These are phyloP conservation scores for rat (Rattus norvegicus) DNA, from an alignment of 2,113 vertebrate species.

Conservation along the genomic window DNA sequence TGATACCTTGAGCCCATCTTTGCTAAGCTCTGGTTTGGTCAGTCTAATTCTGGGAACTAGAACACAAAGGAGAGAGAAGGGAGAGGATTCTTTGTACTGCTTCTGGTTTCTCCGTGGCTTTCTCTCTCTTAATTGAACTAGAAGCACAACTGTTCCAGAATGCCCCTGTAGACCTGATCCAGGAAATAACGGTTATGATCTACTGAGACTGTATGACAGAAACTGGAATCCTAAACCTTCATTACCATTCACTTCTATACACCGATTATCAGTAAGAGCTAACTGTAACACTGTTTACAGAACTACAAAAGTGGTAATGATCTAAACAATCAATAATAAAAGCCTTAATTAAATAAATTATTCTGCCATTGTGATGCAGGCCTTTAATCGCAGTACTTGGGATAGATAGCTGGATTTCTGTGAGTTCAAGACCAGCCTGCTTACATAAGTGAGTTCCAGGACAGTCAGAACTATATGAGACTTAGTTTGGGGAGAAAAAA, in stretches of 20 bases:
- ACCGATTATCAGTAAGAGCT: background rate
- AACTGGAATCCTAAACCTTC: background rate
- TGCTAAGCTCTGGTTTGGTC: background rate
- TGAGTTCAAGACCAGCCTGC: background rate
- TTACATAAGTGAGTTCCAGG: no score
- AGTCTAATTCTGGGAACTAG: background rate
- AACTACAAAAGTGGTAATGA: background rate
- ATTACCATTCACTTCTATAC: background rate
- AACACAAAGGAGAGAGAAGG: background rate
- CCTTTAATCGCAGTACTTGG: background rate
- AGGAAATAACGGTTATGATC: background rate
- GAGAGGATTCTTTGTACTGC: background rate
- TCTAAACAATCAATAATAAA: conserved; percentile 36
- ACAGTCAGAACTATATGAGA: background rate
- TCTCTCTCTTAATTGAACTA: background rate
- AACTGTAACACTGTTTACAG: background rate
- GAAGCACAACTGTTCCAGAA: background rate
- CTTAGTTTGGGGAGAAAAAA: background rate
- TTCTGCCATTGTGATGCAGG: background rate
- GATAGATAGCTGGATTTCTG: background rate
- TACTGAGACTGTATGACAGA: background rate
- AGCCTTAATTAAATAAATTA: background rate
- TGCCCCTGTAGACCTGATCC: background rate
- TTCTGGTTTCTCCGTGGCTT: background rate
- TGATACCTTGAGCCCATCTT: background rate